Base-by-base conservation (phyloP, 2,113 vertebrate species). In the Procavia capensis region DNA sequence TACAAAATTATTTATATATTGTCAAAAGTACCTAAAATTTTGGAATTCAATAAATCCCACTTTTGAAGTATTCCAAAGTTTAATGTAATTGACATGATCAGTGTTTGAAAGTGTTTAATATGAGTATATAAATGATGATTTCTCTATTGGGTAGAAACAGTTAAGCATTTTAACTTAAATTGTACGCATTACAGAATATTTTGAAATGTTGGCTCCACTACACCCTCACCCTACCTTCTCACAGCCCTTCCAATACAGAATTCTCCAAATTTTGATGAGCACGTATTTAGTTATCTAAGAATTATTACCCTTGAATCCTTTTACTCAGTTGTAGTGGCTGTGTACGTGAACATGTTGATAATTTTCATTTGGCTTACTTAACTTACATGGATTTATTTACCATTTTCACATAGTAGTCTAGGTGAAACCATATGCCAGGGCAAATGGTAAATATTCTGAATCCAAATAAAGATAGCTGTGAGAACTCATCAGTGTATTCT, bases 61-160 rank as follows among this genome's bases (percentile, higher is more conserved):
- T 54, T 94, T 91, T 93, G 11, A 0, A 72, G 31, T 86, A 85
- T 91, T 83, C 41, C 75, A 74, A 91, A 95, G 17, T 82, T 90
- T 70, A 54, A 63, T 24, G 31, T 61, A 92, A 24, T 36, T 54
- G n/a, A 89, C 43, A 2, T 91, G 31, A 47, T 16, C 14, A 93
- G 39, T 57, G 14, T 81, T 11, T 84, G n/a, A 84, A 76, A 64
- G 63, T 50, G 39, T 22, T 36, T 86, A 93, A 75, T 72, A 20
- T 17, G 16, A 92, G 6, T 5, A n/a, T 86, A 29, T n/a, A 79
- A 70, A 72, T 43, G 75, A 29, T 59, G 10, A 47, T 70, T 87
- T 47, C 43, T 91, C 34, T 14, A 64, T 78, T 75, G 22, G 19
- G 2, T 41, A 81, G 68, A 78, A 78, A 85, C 2, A 63, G 66